phyloP scores from a whole-genome alignment of 2,797 vertebrate species.

The Anas capensis region DNA sequence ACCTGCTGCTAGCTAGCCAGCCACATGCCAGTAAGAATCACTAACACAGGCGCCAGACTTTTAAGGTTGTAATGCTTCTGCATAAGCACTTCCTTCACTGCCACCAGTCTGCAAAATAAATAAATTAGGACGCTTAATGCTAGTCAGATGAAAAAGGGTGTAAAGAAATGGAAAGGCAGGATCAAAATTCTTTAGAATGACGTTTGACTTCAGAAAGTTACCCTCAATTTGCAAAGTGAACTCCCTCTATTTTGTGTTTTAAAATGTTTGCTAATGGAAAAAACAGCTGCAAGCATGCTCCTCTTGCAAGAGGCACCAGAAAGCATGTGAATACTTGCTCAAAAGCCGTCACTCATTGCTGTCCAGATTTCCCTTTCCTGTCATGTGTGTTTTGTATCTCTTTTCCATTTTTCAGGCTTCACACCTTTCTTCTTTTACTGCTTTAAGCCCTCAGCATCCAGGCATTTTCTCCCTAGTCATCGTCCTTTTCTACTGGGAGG shows the following conservation, averaged over 20 bases:
- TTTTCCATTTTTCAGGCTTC: neutral
- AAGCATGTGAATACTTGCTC: neutral
- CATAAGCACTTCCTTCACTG: neutral
- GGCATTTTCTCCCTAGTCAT: neutral
- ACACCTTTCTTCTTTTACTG: neutral
- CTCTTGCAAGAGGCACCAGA: neutral
- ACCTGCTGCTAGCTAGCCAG: neutral
- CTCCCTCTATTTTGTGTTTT: neutral
- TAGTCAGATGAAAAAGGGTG: neutral
- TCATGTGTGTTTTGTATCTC: neutral
- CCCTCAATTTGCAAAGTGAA: neutral
- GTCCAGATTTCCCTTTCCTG: neutral
- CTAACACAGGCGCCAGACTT: neutral
- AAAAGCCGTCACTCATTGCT: neutral
- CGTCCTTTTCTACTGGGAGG: neutral
- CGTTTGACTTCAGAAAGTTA: neutral
- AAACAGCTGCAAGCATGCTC: accelerated
- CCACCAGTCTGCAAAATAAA: neutral
- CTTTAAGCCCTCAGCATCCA: neutral
- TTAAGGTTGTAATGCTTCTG: neutral
- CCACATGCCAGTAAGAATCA: neutral
- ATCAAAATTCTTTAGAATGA: neutral
- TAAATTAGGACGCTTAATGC: neutral
- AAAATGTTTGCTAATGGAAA: neutral
- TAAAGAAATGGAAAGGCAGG: neutral